phyloP scores from a whole-genome alignment of 2,888 invertebrate species.

The Sphecodes monilicornis region DNA sequence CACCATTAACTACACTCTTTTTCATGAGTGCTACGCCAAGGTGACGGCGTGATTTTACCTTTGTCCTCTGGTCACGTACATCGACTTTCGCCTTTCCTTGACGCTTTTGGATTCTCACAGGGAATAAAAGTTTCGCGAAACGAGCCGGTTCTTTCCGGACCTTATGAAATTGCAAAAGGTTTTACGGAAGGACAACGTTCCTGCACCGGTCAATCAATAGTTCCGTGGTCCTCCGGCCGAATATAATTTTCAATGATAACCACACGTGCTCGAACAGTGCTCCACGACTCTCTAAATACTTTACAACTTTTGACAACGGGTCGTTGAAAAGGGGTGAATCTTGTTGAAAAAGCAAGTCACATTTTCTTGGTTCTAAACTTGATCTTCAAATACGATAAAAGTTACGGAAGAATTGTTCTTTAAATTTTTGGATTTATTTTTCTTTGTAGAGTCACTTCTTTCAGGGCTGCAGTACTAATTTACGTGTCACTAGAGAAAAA shows the following conservation, averaged over 20 bases:
- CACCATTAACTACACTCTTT: constrained; percentile 68
- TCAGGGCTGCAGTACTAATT: no score
- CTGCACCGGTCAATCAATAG: constrained; percentile 26
- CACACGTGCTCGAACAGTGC: not conserved
- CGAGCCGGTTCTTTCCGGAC: constrained; percentile 43
- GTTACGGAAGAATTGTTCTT: no score
- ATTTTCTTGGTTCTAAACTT: no score
- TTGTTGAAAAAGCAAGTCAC: not conserved
- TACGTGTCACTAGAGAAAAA: no score
- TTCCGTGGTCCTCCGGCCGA: not conserved
- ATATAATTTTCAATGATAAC: not conserved
- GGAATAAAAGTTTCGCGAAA: constrained; percentile 66
- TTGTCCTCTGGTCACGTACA: constrained; percentile 72
- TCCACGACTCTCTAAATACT: not conserved
- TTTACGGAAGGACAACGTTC: constrained; percentile 30
- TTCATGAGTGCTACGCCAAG: constrained; percentile 54
- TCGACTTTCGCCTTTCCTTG: constrained; percentile 63
- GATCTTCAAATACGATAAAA: no score
- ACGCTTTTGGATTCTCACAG: constrained; percentile 65
- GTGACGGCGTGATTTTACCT: constrained; percentile 71
- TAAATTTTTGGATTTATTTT: no score
- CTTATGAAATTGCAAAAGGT: constrained; percentile 60
- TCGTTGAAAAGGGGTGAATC: not conserved
- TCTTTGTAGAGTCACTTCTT: no score
- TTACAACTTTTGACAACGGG: not conserved